A percentile compares a stretch with the other conserved stretches of the same genome.
These are phyloP conservation scores for Dilophus febrilis DNA, from an alignment of 2,888 invertebrate species.

Conservation along the genomic window DNA sequence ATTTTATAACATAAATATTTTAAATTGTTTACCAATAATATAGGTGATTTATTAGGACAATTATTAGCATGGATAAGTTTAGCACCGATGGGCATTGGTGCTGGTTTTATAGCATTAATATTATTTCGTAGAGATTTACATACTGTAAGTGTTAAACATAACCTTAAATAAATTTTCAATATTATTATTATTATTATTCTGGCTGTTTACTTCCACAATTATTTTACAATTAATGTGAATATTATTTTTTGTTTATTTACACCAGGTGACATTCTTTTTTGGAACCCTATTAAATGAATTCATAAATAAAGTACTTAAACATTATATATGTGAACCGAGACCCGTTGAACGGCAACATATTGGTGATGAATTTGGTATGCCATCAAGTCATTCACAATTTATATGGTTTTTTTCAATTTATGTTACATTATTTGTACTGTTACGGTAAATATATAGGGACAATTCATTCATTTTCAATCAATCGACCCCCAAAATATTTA, in stretches of 20 bases:
- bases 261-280: constrained; percentile 68
- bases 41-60: constrained; percentile 71
- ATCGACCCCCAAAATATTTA: constrained; percentile 4
- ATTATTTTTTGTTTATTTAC: constrained; percentile 15
- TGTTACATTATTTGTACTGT: constrained; percentile 65
- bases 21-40: not conserved
- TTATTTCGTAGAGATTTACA: constrained; percentile 80
- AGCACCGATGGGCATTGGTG: constrained; percentile 64
- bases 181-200: constrained; percentile 1
- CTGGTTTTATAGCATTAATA: constrained; percentile 69
- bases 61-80: constrained; percentile 67
- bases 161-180: too few species aligned
- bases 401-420: constrained; percentile 83
- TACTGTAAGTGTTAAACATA: constrained; percentile 55
- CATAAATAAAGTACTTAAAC: constrained; percentile 64
- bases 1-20: constrained; percentile 1
- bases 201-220: constrained; percentile 1
- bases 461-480: not conserved
- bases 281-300: constrained; percentile 64
- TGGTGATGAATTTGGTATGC: constrained; percentile 75
- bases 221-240: not conserved
- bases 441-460: constrained; percentile 41
- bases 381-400: constrained; percentile 80
- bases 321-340: constrained; percentile 62
- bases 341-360: constrained; percentile 50